phyloP scores from a whole-genome alignment of 1,140 invertebrate genomes.

The Megalopta genalis region DNA sequence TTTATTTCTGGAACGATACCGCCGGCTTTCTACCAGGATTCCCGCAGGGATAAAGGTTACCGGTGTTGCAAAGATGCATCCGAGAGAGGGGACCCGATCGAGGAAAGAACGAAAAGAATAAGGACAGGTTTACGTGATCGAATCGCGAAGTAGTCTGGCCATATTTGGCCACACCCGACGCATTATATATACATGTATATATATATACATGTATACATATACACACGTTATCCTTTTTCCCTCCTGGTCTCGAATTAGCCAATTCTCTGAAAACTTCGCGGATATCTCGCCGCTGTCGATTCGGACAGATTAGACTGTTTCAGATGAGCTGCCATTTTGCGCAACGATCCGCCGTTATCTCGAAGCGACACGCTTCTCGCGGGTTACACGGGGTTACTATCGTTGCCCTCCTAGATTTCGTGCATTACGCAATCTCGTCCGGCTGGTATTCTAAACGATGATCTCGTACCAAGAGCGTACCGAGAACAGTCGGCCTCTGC shows the following conservation, averaged over 20 bases:
- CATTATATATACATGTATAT: slow-evolving; percentile 60
- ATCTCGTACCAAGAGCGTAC: not conserved
- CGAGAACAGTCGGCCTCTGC: slow-evolving; percentile 13
- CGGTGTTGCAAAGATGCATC: not conserved
- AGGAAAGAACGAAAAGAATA: slow-evolving; percentile 39
- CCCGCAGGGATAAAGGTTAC: not conserved
- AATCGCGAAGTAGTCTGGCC: slow-evolving; percentile 62
- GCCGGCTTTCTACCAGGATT: not conserved
- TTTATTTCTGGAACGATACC: not conserved
- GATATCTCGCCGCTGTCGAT: not conserved
- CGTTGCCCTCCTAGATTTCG: too few relatives aligned
- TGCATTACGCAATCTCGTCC: not conserved
- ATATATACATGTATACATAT: too few relatives aligned
- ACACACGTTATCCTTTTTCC: slow-evolving; percentile 34
- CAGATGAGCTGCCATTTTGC: slow-evolving; percentile 5
- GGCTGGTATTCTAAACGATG: not conserved
- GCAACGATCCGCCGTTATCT: slow-evolving; percentile 25
- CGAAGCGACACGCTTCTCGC: too few relatives aligned
- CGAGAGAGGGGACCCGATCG: slow-evolving; percentile 39
- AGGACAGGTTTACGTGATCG: slow-evolving; percentile 57
- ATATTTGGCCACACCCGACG: slow-evolving; percentile 68
- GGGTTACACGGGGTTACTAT: not conserved
- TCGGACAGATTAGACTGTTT: not conserved
- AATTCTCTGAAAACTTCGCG: not conserved
- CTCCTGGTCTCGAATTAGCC: not conserved